phyloP scores from a whole-genome alignment of 2,113 vertebrate genomes.

The Damaliscus lunatus region DNA sequence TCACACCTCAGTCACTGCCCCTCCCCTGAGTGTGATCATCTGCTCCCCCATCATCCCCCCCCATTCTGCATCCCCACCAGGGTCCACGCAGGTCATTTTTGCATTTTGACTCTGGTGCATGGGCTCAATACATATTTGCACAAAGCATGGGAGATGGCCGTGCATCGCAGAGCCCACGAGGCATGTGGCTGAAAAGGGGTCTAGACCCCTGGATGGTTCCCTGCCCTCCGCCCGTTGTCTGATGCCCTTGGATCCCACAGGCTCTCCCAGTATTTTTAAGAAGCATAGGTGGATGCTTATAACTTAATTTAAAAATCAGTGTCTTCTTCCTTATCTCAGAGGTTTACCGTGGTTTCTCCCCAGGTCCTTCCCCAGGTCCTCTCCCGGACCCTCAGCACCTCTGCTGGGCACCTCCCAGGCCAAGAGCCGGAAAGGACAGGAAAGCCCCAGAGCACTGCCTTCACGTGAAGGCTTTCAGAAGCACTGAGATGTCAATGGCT shows the following conservation, averaged over 20 bases:
- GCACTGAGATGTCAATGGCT: not conserved
- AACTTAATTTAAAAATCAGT: not conserved
- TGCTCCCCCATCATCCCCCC: not conserved
- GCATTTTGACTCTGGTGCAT: rapidly evolving
- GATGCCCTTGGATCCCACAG: not conserved
- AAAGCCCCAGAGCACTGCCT: too few relatives aligned
- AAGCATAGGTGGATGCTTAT: not conserved
- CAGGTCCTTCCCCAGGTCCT: not conserved
- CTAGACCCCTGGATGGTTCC: not conserved
- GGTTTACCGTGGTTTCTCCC: not conserved
- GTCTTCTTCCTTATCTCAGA: not conserved
- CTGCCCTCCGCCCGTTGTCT: rapidly evolving
- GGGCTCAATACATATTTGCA: not conserved
- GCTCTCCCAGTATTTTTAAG: not conserved
- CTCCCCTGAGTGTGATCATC: not conserved
- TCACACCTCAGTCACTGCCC: not conserved
- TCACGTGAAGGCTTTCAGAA: too few relatives aligned
- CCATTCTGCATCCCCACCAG: rapidly evolving
- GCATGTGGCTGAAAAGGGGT: rapidly evolving
- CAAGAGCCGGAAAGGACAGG: rapidly evolving
- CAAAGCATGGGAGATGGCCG: not conserved
- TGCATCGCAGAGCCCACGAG: rapidly evolving
- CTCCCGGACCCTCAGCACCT: not conserved
- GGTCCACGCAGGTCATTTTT: rapidly evolving
- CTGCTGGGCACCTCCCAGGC: not conserved